Evolutionary conservation across 2,113 vertebrate species (phyloP).

Genomic region (Desmodus rotundus): DNA sequence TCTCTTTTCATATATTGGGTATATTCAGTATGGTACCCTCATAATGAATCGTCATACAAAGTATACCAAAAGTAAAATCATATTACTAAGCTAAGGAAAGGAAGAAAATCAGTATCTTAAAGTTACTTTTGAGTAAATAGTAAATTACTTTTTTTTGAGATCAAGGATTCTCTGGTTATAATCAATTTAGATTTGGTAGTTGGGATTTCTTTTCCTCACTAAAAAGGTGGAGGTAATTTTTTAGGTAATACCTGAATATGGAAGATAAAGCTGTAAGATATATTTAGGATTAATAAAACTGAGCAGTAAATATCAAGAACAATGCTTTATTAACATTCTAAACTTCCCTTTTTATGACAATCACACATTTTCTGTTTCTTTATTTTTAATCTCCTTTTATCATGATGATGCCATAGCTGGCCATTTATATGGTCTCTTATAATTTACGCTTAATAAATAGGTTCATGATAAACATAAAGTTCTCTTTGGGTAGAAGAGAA

Average conservation of each 20-base stretch:
- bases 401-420: neutral
- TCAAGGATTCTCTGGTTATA: neutral
- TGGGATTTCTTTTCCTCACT: neutral
- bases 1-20: neutral
- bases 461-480: neutral
- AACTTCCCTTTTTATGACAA: neutral
- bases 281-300: neutral
- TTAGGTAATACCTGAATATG: neutral
- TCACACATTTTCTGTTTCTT: neutral
- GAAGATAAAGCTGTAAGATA: neutral
- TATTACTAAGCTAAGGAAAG: neutral
- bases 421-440: neutral
- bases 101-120: neutral
- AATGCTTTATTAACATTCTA: neutral
- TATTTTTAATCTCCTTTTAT: neutral
- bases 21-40: neutral
- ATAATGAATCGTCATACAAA: neutral
- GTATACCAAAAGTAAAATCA: neutral
- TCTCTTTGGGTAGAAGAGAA: neutral
- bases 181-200: neutral
- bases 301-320: neutral
- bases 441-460: neutral
- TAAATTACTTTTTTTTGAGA: neutral
- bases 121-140: neutral
- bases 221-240: neutral